Conservation (phyloP, 2,797 vertebrate species). For the Bradypus variegatus region DNA sequence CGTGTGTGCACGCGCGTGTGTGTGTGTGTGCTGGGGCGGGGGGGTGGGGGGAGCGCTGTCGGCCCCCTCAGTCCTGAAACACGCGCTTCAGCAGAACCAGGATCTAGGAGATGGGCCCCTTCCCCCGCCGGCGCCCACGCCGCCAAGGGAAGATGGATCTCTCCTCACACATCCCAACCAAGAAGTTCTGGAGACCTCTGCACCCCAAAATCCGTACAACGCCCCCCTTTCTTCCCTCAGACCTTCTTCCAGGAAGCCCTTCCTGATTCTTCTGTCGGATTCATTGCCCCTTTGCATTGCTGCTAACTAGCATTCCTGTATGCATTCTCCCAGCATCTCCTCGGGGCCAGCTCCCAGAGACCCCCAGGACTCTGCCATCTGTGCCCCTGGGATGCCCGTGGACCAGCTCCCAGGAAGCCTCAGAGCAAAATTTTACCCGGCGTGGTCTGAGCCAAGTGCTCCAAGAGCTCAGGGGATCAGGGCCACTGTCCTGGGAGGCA, state of each 20-base stretch:
- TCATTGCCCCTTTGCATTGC: constrained; percentile 40
- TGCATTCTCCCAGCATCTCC: constrained; percentile 12
- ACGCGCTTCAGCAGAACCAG: constrained; percentile 34
- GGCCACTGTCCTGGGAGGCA: constrained; percentile 5
- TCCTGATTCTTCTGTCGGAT: constrained; percentile 29
- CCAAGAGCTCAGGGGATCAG: neutral
- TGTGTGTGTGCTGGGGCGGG: constrained; percentile 59
- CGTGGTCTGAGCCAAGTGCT: constrained; percentile 33
- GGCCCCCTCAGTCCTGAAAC: constrained; percentile 52
- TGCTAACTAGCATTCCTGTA: constrained; percentile 15
- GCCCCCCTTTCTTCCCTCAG: constrained; percentile 15
- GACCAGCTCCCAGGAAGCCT: neutral
- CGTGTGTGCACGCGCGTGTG: constrained; percentile 47
- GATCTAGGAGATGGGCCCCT: constrained; percentile 13
- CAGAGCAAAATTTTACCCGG: constrained; percentile 30
- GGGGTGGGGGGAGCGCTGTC: constrained; percentile 7
- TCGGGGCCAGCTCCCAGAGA: constrained; percentile 19
- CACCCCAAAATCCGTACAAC: constrained; percentile 24
- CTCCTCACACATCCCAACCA: constrained; percentile 49
- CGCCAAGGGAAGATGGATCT: constrained; percentile 27
- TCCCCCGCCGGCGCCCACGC: neutral
- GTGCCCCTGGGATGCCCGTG: neutral
- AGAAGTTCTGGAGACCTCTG: constrained; percentile 61
- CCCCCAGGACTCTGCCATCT: constrained; percentile 1
- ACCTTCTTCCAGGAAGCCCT: constrained; percentile 28